Percentiles rank a stretch among this genome's conserved stretches.
These are phyloP conservation scores for Calypte anna DNA, from an alignment of 2,113 vertebrate species.

Conservation along the genomic window DNA sequence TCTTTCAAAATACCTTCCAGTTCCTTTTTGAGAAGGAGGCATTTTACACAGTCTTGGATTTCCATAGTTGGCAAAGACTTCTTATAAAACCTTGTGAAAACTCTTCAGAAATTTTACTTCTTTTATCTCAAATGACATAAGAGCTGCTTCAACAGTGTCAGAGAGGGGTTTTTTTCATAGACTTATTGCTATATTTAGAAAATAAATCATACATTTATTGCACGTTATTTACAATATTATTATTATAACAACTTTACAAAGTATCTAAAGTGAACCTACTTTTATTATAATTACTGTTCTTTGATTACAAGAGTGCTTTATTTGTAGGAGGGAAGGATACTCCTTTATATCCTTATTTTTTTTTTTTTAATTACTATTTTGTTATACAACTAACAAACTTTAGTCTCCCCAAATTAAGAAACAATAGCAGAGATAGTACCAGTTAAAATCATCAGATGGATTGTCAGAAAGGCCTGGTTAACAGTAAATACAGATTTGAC, in stretches of 20 bases:
- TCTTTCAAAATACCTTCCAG: not conserved
- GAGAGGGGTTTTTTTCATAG: not conserved
- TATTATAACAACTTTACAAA: not conserved
- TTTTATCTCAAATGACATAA: not conserved
- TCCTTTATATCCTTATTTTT: not conserved
- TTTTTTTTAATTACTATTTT: not conserved
- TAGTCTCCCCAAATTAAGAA: not conserved
- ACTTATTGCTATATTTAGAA: slow-evolving; percentile 5
- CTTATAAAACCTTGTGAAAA: not conserved
- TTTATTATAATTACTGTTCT: not conserved
- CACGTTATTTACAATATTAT: not conserved
- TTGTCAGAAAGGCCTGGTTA: not conserved
- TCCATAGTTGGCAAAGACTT: not conserved
- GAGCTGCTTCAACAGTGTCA: not conserved
- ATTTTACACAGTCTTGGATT: not conserved
- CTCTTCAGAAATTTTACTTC: not conserved
- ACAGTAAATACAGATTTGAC: not conserved
- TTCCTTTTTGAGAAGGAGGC: not conserved
- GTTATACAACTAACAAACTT: not conserved
- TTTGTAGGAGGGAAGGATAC: not conserved
- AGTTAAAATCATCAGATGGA: not conserved
- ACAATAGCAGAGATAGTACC: not conserved
- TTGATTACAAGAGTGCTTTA: not conserved
- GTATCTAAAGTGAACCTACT: not conserved
- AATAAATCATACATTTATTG: slow-evolving; percentile 21